phyloP scores from a whole-genome alignment of 2,113 vertebrate species.

The Poeciliopsis turrubarensis region DNA sequence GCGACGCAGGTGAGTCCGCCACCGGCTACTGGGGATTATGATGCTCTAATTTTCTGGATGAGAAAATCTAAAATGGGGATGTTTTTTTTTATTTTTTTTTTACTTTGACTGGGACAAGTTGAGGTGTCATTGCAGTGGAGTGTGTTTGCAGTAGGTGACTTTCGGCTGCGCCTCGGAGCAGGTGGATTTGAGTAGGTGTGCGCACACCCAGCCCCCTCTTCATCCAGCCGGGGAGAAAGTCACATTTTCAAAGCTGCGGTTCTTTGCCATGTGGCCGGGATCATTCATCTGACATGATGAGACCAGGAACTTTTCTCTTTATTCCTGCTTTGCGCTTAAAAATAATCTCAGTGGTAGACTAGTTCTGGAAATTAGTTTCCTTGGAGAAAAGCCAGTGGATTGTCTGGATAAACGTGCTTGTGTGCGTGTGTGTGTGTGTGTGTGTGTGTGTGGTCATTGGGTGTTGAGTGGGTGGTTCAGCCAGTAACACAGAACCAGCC shows the following conservation, averaged over 20 bases:
- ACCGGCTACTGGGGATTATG: background rate
- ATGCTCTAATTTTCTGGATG: background rate
- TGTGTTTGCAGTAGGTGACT: background rate
- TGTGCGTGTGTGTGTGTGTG: background rate
- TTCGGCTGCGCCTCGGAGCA: slow-evolving; percentile 29
- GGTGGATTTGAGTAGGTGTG: slow-evolving; percentile 56
- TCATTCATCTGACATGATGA: slow-evolving; percentile 33
- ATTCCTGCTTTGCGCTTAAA: background rate
- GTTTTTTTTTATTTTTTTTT: background rate
- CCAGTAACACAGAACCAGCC: slow-evolving; percentile 43
- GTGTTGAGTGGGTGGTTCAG: slow-evolving; percentile 60
- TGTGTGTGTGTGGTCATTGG: slow-evolving; percentile 24
- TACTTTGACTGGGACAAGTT: background rate
- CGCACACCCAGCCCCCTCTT: slow-evolving; percentile 19
- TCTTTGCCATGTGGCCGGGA: slow-evolving; percentile 43
- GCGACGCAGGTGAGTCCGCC: slow-evolving; percentile 73
- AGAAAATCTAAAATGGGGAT: background rate
- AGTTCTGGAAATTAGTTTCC: slow-evolving; percentile 3
- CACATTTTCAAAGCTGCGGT: slow-evolving; percentile 16
- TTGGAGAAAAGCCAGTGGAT: slow-evolving; percentile 23
- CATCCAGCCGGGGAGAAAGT: slow-evolving; percentile 10
- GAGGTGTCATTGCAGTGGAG: slow-evolving; percentile 3
- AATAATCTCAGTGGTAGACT: background rate
- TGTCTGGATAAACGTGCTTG: slow-evolving; percentile 3
- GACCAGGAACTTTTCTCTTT: slow-evolving; percentile 44